Base-by-base conservation (phyloP, 2,888 invertebrate species). In the Junonia oenone region DNA sequence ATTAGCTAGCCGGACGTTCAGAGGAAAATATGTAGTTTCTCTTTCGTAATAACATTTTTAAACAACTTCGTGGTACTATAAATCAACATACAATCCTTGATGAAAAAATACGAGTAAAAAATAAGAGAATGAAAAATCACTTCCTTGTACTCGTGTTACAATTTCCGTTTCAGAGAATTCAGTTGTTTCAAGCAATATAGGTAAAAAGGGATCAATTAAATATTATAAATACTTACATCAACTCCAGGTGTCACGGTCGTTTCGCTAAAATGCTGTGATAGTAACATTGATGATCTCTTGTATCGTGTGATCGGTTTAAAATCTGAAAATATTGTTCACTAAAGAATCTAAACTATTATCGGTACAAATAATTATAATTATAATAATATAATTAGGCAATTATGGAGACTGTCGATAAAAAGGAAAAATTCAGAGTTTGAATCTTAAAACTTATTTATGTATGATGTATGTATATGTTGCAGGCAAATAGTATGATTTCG, bases 211-310 rank as follows among this genome's bases (percentile, higher is more conserved):
- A n/a, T n/a, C n/a, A n/a, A n/a, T n/a, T 43, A n/a, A 13, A 43
- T 40, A 22, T 17, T 29, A n/a, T 13, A 31, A 8, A 31, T 67
- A 82, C 89, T 85, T 68, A 90, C 89, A 67, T 88, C 87, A n/a
- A 78, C 78, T 22, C 90, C 89, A 0, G 88, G 81, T 69, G 81
- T 85, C 0, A 86, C 76, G 0, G 84, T 84, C 0, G 78, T 78
- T 67, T 89, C 90, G 0, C 76, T 78, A 45, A 89, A 90, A 64
- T 90, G 89, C 55, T 89, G 85, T 5, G 84, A 71, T 63, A 90
- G 72, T n/a, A 78, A 72, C 77, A 85, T 80, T 57, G 73, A 76
- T 40, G 78, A 54, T 51, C 89, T 76, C 59, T 66, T 83, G 29
- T 61, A 54, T 1, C 80, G 71, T 9, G 58, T 58, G 2, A 52